Evolutionary conservation across 2,888 invertebrate genomes (phyloP).

Genomic region (Diabrotica balteata): DNA sequence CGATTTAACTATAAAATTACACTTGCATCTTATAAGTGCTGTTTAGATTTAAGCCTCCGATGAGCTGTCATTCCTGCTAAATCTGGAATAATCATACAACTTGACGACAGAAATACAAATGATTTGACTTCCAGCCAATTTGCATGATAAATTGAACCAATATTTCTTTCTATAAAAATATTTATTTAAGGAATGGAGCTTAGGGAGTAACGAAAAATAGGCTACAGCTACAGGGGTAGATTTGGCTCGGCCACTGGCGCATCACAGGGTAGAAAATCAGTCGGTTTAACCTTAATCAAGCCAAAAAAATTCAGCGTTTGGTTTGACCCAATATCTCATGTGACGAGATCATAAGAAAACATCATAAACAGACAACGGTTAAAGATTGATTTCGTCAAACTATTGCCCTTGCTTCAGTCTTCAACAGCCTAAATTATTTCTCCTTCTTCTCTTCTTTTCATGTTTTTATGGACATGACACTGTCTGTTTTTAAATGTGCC

Average conservation of each 20-base stretch:
- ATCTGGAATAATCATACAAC: slow-evolving; percentile 60
- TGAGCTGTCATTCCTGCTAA: slow-evolving; percentile 55
- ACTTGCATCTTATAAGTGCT: slow-evolving; percentile 55
- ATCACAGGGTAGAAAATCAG: background rate
- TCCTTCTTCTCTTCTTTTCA: too few relatives aligned
- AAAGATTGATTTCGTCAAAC: too few relatives aligned
- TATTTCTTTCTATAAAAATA: slow-evolving; percentile 62
- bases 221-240: slow-evolving; percentile 13
- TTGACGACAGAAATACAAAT: slow-evolving; percentile 61
- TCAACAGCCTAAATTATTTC: too few relatives aligned
- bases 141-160: slow-evolving; percentile 62
- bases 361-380: too few relatives aligned
- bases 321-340: too few relatives aligned
- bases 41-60: slow-evolving; percentile 56
- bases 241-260: slow-evolving; percentile 9
- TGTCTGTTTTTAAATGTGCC: too few relatives aligned
- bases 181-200: slow-evolving; percentile 57
- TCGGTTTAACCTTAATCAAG: too few relatives aligned
- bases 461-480: too few relatives aligned
- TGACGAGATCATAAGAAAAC: too few relatives aligned
- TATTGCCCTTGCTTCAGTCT: too few relatives aligned
- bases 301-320: too few relatives aligned
- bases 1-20: slow-evolving; percentile 53
- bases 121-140: slow-evolving; percentile 61
- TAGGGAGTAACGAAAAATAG: slow-evolving; percentile 25